These are phyloP conservation scores for Pseudotriccus pelzelni DNA, from an alignment of 2,797 vertebrate genomes.

Conservation along the genomic window DNA sequence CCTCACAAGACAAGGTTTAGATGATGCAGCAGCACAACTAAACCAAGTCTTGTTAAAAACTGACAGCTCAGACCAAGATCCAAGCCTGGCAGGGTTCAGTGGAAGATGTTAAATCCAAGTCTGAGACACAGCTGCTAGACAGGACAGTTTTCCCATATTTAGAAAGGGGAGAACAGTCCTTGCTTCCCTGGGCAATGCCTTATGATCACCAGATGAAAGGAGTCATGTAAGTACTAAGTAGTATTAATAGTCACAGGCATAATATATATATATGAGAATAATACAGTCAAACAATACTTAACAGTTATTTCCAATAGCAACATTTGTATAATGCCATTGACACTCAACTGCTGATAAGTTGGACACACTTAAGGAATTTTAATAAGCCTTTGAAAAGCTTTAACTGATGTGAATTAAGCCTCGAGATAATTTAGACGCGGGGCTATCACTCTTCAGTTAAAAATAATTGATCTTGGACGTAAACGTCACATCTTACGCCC, in stretches of 20 bases:
- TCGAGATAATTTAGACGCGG: conserved; percentile 3
- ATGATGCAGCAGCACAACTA: background rate
- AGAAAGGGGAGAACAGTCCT: background rate
- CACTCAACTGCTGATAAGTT: conserved; percentile 69
- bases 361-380: conserved; percentile 70
- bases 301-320: conserved; percentile 57
- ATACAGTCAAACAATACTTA: conserved; percentile 21
- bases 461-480: conserved; percentile 58
- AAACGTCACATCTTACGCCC: background rate
- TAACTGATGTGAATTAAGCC: conserved; percentile 67
- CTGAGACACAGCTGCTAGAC: background rate
- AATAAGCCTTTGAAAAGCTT: conserved; percentile 68
- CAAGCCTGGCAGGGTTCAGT: background rate
- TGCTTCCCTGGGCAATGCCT: background rate
- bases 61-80: background rate
- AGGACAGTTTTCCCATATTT: background rate
- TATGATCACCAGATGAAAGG: conserved; percentile 53
- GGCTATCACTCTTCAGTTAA: conserved; percentile 57
- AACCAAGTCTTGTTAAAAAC: background rate
- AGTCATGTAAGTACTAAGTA: conserved; percentile 62
- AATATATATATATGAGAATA: conserved; percentile 36
- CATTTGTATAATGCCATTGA: conserved; percentile 60
- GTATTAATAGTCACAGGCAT: conserved; percentile 52
- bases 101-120: background rate
- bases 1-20: background rate